A percentile compares a stretch with the other conserved stretches of the same genome.
Conservation (phyloP, 2,888 invertebrate species). For the Aspidiotus destructor region DNA sequence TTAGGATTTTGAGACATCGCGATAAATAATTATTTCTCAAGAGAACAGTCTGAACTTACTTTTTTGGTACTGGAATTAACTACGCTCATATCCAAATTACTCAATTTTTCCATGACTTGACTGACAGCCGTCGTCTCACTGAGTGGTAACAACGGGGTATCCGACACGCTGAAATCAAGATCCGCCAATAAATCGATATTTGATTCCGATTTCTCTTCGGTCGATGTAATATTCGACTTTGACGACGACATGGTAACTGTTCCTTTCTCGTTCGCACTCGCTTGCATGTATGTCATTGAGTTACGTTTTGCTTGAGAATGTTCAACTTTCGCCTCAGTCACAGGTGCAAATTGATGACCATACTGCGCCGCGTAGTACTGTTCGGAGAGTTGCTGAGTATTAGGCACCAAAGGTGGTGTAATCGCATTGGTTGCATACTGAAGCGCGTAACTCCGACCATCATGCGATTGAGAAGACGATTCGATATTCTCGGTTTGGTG, state of each 20-base stretch:
- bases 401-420: constrained; percentile 27
- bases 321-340: constrained; percentile 16
- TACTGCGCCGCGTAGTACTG: constrained; percentile 41
- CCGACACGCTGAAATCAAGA: constrained; percentile 61
- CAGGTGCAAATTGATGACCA: constrained; percentile 41
- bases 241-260: constrained; percentile 37
- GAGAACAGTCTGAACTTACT: background rate
- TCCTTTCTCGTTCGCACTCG: constrained; percentile 26
- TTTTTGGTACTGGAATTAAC: background rate
- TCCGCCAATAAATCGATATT: constrained; percentile 66
- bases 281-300: constrained; percentile 42
- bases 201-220: constrained; percentile 39
- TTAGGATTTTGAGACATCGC: no score
- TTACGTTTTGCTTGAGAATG: constrained; percentile 37
- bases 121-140: background rate
- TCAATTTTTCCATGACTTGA: constrained; percentile 17
- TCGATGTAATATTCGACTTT: constrained; percentile 28
- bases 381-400: constrained; percentile 5
- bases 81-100: constrained; percentile 8
- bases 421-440: constrained; percentile 35
- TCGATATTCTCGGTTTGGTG: constrained; percentile 47
- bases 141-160: constrained; percentile 54
- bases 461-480: constrained; percentile 42
- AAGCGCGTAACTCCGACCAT: constrained; percentile 36
- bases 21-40: no score